Conservation (phyloP, 2,113 vertebrate species). For the Emberiza fucata region DNA sequence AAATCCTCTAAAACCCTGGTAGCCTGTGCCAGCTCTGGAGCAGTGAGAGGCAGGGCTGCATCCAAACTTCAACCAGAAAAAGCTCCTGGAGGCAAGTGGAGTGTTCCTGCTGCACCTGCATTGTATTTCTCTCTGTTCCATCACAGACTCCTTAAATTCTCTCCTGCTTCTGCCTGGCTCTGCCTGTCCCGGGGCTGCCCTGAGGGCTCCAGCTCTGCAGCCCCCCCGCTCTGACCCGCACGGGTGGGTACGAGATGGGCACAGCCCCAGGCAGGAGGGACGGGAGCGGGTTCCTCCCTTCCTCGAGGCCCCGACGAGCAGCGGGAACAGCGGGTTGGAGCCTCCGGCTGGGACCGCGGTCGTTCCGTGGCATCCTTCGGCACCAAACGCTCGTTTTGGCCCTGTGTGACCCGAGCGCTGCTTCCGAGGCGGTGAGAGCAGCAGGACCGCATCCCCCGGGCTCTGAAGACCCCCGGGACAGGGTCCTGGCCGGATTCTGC, state of each 20-base stretch:
- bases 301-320: background rate
- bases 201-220: background rate
- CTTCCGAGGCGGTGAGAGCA: background rate
- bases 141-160: background rate
- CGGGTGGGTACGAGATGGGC: background rate
- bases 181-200: background rate
- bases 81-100: background rate
- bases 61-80: background rate
- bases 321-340: accelerated
- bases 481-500: background rate
- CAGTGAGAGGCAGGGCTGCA: accelerated
- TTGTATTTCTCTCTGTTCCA: background rate
- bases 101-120: accelerated
- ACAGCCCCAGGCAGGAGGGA: background rate
- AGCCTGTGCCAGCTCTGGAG: background rate
- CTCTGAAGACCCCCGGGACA: background rate
- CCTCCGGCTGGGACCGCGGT: accelerated
- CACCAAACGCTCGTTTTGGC: accelerated
- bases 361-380: accelerated
- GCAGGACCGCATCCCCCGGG: background rate
- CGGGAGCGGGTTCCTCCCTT: accelerated
- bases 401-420: no score
- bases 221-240: background rate
- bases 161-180: background rate
- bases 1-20: background rate